Conservation (phyloP, 2,888 invertebrate genomes). For the Erebia aethiops region DNA sequence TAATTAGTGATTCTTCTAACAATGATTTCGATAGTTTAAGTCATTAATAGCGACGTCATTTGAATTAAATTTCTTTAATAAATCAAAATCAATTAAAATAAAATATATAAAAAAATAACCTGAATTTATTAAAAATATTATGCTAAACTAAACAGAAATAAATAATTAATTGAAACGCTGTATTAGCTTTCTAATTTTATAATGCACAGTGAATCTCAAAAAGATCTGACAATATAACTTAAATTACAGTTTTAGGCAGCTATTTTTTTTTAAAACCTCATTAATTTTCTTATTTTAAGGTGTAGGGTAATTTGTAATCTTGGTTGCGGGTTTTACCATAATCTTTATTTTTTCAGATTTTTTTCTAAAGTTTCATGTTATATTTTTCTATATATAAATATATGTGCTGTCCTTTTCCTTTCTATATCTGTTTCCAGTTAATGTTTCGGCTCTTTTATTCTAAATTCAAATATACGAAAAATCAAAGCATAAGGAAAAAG, state of each 20-base stretch:
- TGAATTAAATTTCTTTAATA: too few species aligned
- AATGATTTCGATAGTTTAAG: not conserved
- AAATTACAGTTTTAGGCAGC: not conserved
- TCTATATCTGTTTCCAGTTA: slow-evolving; percentile 29
- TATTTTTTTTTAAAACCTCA: slow-evolving; percentile 4
- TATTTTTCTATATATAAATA: not conserved
- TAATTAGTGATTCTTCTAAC: not conserved
- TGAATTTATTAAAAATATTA: too few species aligned
- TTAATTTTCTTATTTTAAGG: not conserved
- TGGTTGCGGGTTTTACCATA: slow-evolving; percentile 20
- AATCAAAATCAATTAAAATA: too few species aligned
- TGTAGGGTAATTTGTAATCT: slow-evolving; percentile 8
- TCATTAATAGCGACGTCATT: too few species aligned
- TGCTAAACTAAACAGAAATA: too few species aligned
- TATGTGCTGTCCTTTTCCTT: slow-evolving; percentile 53
- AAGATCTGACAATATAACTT: not conserved
- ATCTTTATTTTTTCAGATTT: slow-evolving; percentile 1
- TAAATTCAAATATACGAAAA: slow-evolving; percentile 48
- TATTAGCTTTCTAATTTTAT: too few species aligned
- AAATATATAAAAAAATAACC: too few species aligned
- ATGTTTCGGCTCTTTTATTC: slow-evolving; percentile 1
- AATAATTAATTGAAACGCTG: too few species aligned
- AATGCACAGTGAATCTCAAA: not conserved
- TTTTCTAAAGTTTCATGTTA: not conserved
- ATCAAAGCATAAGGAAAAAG: slow-evolving; percentile 64